phyloP scores from a whole-genome alignment of 1,140 invertebrate species.

The Bombus impatiens region DNA sequence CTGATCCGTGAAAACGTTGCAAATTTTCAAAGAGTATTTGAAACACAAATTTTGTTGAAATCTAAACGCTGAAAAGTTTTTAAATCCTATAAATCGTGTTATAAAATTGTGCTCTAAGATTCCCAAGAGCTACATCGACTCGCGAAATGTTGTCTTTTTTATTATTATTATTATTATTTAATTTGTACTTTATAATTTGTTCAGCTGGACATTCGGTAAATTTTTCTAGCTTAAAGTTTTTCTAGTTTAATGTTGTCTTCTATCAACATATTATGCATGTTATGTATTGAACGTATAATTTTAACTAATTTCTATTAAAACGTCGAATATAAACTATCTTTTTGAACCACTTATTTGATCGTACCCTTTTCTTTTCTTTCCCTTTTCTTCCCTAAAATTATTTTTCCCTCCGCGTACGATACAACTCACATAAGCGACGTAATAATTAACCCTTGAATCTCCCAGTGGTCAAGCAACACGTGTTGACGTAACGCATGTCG shows the following conservation, averaged over 20 bases:
- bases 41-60: not conserved
- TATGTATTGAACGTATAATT: no score
- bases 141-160: not conserved
- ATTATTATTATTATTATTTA: no score
- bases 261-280: no score
- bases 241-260: not conserved
- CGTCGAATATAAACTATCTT: no score
- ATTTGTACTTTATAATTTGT: no score
- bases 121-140: not conserved
- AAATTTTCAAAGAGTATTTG: not conserved
- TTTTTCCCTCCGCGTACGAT: accelerated
- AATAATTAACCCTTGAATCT: constrained; percentile 19
- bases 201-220: no score
- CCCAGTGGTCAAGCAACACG: constrained; percentile 36
- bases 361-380: not conserved
- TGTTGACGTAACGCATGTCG: constrained; percentile 61
- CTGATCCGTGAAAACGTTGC: not conserved
- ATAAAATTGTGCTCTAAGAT: not conserved
- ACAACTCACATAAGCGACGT: not conserved
- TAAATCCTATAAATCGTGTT: not conserved
- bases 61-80: not conserved
- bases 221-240: no score
- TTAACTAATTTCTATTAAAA: no score
- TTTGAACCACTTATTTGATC: not conserved
- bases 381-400: not conserved